These are phyloP conservation scores for Hirtodrosophila trivittata DNA, from an alignment of 2,888 invertebrate genomes.

Conservation along the genomic window DNA sequence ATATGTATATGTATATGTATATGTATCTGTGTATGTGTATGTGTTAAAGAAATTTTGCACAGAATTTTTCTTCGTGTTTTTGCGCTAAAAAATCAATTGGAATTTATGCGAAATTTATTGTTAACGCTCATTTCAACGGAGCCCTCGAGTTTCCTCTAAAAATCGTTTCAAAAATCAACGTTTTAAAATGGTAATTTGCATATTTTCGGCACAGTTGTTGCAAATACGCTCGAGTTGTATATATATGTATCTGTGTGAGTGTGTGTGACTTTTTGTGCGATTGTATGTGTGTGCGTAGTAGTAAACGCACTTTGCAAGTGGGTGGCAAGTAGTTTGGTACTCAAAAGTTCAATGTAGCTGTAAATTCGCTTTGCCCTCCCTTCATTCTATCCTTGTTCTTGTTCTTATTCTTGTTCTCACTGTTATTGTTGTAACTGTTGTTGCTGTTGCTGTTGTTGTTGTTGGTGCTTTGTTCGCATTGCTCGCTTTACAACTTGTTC, in stretches of 20 bases:
- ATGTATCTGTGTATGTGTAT: slow-evolving; percentile 38
- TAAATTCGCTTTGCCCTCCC: slow-evolving; percentile 56
- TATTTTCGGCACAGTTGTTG: slow-evolving; percentile 75
- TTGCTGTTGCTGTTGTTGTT: slow-evolving; percentile 23
- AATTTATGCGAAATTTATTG: slow-evolving; percentile 46
- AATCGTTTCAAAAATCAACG: slow-evolving; percentile 40
- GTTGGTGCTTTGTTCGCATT: slow-evolving; percentile 65
- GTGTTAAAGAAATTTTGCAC: slow-evolving; percentile 74
- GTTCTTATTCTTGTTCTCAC: slow-evolving; percentile 22
- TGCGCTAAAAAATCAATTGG: slow-evolving; percentile 66
- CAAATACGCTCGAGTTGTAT: slow-evolving; percentile 20
- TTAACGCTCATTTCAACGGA: slow-evolving; percentile 57
- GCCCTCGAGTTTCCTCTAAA: slow-evolving; percentile 33
- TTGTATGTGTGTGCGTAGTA: slow-evolving; percentile 68
- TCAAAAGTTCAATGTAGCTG: slow-evolving; percentile 78
- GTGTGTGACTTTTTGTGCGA: slow-evolving; percentile 22
- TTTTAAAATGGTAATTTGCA: slow-evolving; percentile 73
- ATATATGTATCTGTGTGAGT: slow-evolving; percentile 19
- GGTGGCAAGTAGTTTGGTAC: slow-evolving; percentile 56
- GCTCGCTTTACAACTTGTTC: slow-evolving; percentile 77
- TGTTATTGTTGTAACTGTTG: slow-evolving; percentile 31
- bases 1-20: neutral
- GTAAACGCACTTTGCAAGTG: slow-evolving; percentile 78
- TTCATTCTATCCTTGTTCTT: slow-evolving; percentile 9
- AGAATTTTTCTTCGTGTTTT: slow-evolving; percentile 63